Base-by-base conservation (phyloP, 2,113 vertebrate species). In the Morone saxatilis region DNA sequence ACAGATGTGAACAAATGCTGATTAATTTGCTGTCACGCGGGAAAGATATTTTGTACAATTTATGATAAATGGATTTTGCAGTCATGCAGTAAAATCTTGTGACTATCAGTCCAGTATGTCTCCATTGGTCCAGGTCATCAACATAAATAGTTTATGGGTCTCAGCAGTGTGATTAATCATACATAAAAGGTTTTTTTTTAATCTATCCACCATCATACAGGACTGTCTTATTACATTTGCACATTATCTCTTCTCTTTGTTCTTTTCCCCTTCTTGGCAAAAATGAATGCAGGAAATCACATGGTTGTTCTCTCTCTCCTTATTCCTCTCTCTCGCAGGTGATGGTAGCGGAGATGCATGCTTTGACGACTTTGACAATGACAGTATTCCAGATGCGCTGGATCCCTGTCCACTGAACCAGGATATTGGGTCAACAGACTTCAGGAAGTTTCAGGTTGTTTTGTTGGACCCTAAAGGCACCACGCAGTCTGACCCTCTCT, bases 351-450 rank as follows among this genome's bases (percentile, higher is more conserved):
- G 98, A 45, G 97, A 99, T 9, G 96, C 96, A 25, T 99, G 98
- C 82, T 97, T 97, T 85, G 97, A 99, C 9, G 98, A 99, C 86
- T 99, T 99, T 88, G 98, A 99, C 94, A 98, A 99, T 1, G 98
- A 99, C 93, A 97, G 45, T 1, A 86, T 99, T 81, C 98, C 97
- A 0, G 98, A 99, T 83, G 96, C 97, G 0, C 91, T 96, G 62
- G 98, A 99, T 11, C 96, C 96, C 0, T 99, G 98, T 66, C 98
- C 98, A 0, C 96, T 98, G 84, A 99, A 99, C 88, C 93, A 94
- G 40, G 97, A 95, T 63, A 98, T 99, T 63, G 95, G 96, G 7
- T 95, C 96, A 74, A 99, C 98, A 0, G 98, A 99, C 94, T 98
- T 99, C 91, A 95, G 97, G 82, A 99, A 97, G 90, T 99, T 99